Percentiles rank a stretch among this genome's conserved stretches.
phyloP scores from a whole-genome alignment of 2,797 vertebrate species.

The Onychomys torridus region DNA sequence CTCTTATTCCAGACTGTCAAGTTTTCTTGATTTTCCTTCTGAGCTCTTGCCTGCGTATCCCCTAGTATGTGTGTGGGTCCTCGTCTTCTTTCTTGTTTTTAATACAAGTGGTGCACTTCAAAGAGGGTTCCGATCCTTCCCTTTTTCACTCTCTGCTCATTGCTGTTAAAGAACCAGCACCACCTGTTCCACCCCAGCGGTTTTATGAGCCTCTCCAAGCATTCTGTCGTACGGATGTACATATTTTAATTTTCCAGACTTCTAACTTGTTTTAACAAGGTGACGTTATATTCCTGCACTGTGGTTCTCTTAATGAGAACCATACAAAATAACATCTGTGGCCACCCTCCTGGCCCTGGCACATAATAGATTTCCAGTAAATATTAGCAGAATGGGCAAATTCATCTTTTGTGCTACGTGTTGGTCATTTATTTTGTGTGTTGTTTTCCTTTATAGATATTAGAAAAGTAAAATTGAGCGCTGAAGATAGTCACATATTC shows the following conservation, averaged over 20 bases:
- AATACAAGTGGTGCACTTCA: not conserved
- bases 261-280: constrained; percentile 65
- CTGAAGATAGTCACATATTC: constrained; percentile 4
- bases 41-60: not conserved
- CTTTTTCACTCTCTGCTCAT: not conserved
- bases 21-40: not conserved
- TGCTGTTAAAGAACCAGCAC: not conserved
- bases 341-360: not conserved
- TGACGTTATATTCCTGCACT: constrained; percentile 1
- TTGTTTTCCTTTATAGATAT: constrained; percentile 50
- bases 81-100: not conserved
- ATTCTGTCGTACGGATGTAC: not conserved
- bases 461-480: constrained; percentile 51
- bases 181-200: not conserved
- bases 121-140: not conserved
- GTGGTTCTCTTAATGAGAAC: not conserved
- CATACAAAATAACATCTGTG: not conserved
- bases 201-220: constrained; percentile 42
- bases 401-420: not conserved
- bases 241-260: constrained; percentile 70
- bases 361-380: constrained; percentile 14
- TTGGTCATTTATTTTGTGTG: constrained; percentile 43
- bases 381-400: constrained; percentile 3
- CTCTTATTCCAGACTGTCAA: not conserved
- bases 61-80: not conserved